Evolutionary conservation across 2,888 invertebrate species (phyloP).

Genomic region (Nephrotoma appendiculata): DNA sequence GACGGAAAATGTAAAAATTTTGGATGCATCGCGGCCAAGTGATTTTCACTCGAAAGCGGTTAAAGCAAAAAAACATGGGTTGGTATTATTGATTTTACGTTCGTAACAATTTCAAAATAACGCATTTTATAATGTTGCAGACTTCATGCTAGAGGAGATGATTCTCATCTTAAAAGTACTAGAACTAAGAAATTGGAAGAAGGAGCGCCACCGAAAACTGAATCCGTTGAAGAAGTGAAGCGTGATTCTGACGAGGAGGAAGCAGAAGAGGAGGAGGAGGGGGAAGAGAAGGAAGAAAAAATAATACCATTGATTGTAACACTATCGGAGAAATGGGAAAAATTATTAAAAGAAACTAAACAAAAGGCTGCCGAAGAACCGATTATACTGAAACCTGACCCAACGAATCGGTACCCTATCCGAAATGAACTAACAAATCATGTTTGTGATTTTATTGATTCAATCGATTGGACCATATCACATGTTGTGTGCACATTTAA

Average conservation of each 20-base stretch:
- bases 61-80: slow-evolving; percentile 26
- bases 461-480: slow-evolving; percentile 34
- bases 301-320: slow-evolving; percentile 24
- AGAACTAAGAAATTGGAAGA: neutral
- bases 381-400: slow-evolving; percentile 19
- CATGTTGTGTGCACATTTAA: slow-evolving; percentile 30
- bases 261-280: neutral
- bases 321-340: slow-evolving; percentile 44
- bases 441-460: slow-evolving; percentile 36
- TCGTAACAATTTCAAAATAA: neutral
- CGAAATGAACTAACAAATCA: slow-evolving; percentile 26
- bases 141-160: slow-evolving; percentile 4
- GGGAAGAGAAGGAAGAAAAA: neutral
- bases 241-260: neutral
- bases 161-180: slow-evolving; percentile 10
- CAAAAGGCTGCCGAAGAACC: slow-evolving; percentile 32
- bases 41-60: slow-evolving; percentile 31
- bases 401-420: slow-evolving; percentile 21
- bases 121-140: neutral
- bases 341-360: slow-evolving; percentile 34
- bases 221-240: slow-evolving; percentile 8
- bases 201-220: slow-evolving; percentile 6
- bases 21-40: slow-evolving; percentile 31
- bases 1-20: neutral
- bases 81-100: neutral